Evolutionary conservation across 2,113 vertebrate species (phyloP), one percentile per base, ranked within the genome.

Genomic region (Pituophis catenifer): DNA sequence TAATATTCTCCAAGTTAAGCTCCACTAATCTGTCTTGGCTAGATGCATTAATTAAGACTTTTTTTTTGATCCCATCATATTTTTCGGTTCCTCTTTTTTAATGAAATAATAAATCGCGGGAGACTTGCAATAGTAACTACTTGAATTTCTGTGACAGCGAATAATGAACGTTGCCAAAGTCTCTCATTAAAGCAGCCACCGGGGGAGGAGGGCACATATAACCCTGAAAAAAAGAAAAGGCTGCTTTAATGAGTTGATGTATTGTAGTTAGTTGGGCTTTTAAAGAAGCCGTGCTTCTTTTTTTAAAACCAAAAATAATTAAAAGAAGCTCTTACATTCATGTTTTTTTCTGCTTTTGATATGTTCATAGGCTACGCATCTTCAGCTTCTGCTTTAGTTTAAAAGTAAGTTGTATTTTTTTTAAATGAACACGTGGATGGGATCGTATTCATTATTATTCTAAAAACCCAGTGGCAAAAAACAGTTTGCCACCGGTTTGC

Each of bases 41-140:
- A 96, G 97, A 97, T 96, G 94, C 94, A 95, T 96, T 96, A 96
- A 94, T 97, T 96, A 96, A 95, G 93, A 95, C 89, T 95, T 96
- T 97, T 96, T 97, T 96, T 96, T 95, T 95, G 96, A 97, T 95
- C 96, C 94, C 95, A 97, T 96, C 96, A 96, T 94, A 95, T 96
- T 86, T 90, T 97, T 96, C 95, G 86, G 88, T 95, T 95, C 92
- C 94, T 92, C 38, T 52, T 94, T 94, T 93, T 95, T 93, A 81
- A 96, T 96, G 97, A 95, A 95, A 91, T 17, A 65, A 92, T 81
- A 94, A 95, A 91, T 96, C 93, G 91, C 94, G 58, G 91, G 92
- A 95, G 92, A 93, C 75, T 91, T 90, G 50, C 92, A 92, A 48
- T 95, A 95, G 92, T 89, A 96, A 94, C 44, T 65, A 38, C 92